Evolutionary conservation across 2,888 invertebrate genomes (phyloP).

Genomic region (Leptinotarsa peninsularis): DNA sequence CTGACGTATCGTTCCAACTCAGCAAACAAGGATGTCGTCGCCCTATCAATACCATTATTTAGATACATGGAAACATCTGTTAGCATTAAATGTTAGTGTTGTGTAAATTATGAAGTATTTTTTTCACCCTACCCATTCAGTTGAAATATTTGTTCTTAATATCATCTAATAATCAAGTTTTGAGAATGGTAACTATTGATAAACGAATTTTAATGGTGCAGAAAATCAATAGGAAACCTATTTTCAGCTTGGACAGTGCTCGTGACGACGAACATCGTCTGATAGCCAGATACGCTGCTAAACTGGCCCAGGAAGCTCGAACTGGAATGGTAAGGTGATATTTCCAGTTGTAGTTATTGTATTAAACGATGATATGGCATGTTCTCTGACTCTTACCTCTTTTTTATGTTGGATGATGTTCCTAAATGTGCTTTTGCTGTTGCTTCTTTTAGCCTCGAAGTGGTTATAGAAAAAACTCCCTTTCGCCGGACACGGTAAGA

Average conservation of each 20-base stretch:
- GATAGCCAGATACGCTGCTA: conserved; percentile 96
- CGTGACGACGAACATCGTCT: conserved; percentile 94
- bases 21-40: too few species aligned
- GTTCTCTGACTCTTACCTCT: conserved; percentile 42
- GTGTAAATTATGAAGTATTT: too few species aligned
- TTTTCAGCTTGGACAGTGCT: conserved; percentile 65
- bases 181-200: too few species aligned
- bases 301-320: conserved; percentile 91
- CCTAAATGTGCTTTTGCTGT: conserved; percentile 63
- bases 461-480: conserved; percentile 71
- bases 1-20: too few species aligned
- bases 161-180: too few species aligned
- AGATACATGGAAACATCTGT: too few species aligned
- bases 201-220: too few species aligned
- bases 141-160: too few species aligned
- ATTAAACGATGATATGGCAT: conserved; percentile 40
- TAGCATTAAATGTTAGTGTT: too few species aligned
- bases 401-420: conserved; percentile 53
- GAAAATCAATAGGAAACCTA: too few species aligned
- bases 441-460: conserved; percentile 70
- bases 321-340: conserved; percentile 71
- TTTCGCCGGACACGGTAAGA: conserved; percentile 74
- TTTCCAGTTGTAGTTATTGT: conserved; percentile 1
- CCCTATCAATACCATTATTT: too few species aligned
- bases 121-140: too few species aligned